Evolutionary conservation across 2,888 invertebrate species (phyloP).

Genomic region (Coelogynopora nodosa): DNA sequence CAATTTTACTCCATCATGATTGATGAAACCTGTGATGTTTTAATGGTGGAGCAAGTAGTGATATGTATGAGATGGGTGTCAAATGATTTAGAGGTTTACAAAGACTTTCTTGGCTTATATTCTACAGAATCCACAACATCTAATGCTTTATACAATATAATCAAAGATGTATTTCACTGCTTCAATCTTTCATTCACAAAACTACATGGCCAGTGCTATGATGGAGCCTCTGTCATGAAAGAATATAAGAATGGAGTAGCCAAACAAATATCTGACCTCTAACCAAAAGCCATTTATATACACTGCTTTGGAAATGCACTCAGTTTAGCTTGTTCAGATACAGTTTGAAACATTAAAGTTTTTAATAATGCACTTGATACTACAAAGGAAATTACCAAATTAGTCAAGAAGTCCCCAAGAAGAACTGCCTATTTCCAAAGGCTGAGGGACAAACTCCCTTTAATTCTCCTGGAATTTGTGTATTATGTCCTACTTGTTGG

Average conservation of each 20-base stretch:
- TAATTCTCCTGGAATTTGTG: neutral
- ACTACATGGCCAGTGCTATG: neutral
- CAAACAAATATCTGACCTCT: neutral
- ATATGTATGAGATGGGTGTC: slow-evolving; percentile 24
- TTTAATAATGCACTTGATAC: neutral
- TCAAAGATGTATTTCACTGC: neutral
- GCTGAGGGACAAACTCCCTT: neutral
- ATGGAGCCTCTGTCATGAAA: neutral
- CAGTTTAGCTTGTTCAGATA: neutral
- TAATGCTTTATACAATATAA: neutral
- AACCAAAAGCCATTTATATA: neutral
- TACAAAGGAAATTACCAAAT: neutral
- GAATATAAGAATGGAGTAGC: neutral
- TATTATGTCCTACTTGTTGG: neutral
- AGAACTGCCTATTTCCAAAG: neutral
- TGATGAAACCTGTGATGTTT: slow-evolving; percentile 28
- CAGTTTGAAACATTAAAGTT: neutral
- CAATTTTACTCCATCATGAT: slow-evolving; percentile 28
- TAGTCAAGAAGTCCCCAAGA: neutral
- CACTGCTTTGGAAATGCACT: neutral
- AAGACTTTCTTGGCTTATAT: slow-evolving; percentile 21
- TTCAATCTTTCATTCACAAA: neutral
- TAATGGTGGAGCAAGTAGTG: slow-evolving; percentile 25
- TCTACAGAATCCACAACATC: slow-evolving; percentile 24
- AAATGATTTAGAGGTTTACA: slow-evolving; percentile 20